Evolutionary conservation across 2,888 invertebrate genomes (phyloP), one percentile per base, ranked within the genome.

Genomic region (Melanostoma scalare): DNA sequence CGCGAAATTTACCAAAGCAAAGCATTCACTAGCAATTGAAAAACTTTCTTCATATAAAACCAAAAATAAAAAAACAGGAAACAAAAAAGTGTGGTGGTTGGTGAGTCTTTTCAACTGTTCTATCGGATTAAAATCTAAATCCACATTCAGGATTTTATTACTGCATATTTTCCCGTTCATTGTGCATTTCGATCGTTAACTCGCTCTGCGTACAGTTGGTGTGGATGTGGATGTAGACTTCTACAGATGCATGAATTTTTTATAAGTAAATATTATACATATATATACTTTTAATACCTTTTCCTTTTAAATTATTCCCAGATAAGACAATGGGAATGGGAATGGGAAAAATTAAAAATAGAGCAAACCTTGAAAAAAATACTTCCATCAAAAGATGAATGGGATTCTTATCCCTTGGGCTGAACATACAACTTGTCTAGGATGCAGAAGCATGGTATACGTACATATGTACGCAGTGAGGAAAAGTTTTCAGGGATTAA

Each of bases 71-170:
- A 36, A 44, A 8, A 35, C 31, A 31, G n/a, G 8, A 61, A 35
- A 20, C 8, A 30, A 31, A 20, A 20, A 20, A 20, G 20, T 20
- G 1, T 20, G 20, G 20, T 20, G 1, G 20, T 38, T 36, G 6
- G 9, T 1, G 53, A 60, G 42, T 61, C 36, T 50, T 53, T 36
- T 33, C 9, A 36, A 36, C 52, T 48, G 6, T 67, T 68, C 61
- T 61, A 68, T 68, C 42, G 74, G 74, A 79, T 79, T 79, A 79
- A 79, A 58, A 74, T 79, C 74, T 74, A 61, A 74, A 68, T 79
- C 74, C 61, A 10, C 40, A 53, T 74, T 79, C 46, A 61, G 42
- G 38, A 48, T 60, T 68, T 48, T 42, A 38, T 58, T 40, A 8
- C 9, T 50, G 46, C 53, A 71, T 36, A 56, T 56, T 50, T 42